phyloP scores from a whole-genome alignment of 1,140 invertebrate genomes.

The Batillaria attramentaria region DNA sequence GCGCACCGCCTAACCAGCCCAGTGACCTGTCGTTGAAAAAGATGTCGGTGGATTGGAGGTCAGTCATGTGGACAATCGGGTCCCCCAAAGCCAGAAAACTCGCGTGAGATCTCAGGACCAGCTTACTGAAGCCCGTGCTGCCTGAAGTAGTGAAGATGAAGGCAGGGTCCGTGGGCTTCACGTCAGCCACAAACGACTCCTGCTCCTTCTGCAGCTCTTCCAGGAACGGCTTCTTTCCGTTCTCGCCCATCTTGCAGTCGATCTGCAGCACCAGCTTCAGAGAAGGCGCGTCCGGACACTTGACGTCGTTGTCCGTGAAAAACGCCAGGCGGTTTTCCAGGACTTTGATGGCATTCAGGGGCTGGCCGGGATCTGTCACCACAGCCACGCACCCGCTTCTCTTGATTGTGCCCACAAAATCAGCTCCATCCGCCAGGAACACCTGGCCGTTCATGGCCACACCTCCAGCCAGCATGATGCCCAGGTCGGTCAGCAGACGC shows the following conservation, averaged over 20 bases:
- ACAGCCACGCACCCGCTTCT: background rate
- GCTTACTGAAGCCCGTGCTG: constrained; percentile 40
- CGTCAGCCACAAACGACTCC: constrained; percentile 11
- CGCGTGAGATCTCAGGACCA: constrained; percentile 26
- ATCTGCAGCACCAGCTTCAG: background rate
- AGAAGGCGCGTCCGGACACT: background rate
- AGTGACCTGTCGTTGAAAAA: constrained; percentile 32
- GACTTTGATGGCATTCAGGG: background rate
- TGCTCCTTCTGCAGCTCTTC: constrained; percentile 8
- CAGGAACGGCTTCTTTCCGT: background rate
- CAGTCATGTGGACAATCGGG: constrained; percentile 25
- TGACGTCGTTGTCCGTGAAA: background rate
- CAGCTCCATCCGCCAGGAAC: too few species aligned
- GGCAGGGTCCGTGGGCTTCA: constrained; percentile 23
- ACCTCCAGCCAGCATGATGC: too few species aligned
- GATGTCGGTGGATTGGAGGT: background rate
- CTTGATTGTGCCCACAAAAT: background rate
- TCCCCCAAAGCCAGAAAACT: constrained; percentile 20
- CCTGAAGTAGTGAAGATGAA: constrained; percentile 37
- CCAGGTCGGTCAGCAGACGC: too few species aligned
- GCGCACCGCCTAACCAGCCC: constrained; percentile 37
- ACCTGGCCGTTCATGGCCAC: too few species aligned
- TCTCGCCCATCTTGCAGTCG: background rate
- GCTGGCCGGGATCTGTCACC: background rate
- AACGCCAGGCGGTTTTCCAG: background rate